phyloP scores from a whole-genome alignment of 2,113 vertebrate genomes.

The Coracopsis vasa region DNA sequence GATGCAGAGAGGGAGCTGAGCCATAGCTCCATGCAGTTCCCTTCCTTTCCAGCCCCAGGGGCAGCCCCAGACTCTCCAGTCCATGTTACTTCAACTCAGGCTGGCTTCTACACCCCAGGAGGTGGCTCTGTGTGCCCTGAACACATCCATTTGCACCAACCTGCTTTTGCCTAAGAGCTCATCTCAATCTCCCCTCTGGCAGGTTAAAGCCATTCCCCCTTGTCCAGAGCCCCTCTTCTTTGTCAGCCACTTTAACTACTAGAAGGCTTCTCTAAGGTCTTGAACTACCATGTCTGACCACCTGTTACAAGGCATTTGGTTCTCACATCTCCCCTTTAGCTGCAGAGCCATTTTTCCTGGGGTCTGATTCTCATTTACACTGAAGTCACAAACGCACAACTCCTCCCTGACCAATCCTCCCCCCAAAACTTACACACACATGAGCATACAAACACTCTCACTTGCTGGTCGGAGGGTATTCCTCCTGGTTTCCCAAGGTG shows the following conservation, averaged over 20 bases:
- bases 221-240: neutral
- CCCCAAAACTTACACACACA: neutral
- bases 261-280: neutral
- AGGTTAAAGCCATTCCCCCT: neutral
- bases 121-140: neutral
- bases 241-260: neutral
- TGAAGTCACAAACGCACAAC: accelerated
- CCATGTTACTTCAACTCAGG: accelerated
- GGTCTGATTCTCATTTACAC: neutral
- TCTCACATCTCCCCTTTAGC: neutral
- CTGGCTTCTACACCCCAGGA: neutral
- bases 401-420: neutral
- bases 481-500: neutral
- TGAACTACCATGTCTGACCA: accelerated
- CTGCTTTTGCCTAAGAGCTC: neutral
- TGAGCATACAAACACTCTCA: neutral
- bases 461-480: neutral
- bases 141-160: neutral
- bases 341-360: neutral
- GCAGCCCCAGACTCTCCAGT: neutral
- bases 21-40: neutral
- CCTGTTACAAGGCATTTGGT: accelerated
- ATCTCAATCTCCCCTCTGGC: neutral
- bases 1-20: neutral
- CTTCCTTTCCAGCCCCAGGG: neutral